Percentiles rank a stretch among this genome's conserved stretches.
Evolutionary conservation across 2,113 vertebrate genomes (phyloP).

Genomic region (Recurvirostra avosetta): DNA sequence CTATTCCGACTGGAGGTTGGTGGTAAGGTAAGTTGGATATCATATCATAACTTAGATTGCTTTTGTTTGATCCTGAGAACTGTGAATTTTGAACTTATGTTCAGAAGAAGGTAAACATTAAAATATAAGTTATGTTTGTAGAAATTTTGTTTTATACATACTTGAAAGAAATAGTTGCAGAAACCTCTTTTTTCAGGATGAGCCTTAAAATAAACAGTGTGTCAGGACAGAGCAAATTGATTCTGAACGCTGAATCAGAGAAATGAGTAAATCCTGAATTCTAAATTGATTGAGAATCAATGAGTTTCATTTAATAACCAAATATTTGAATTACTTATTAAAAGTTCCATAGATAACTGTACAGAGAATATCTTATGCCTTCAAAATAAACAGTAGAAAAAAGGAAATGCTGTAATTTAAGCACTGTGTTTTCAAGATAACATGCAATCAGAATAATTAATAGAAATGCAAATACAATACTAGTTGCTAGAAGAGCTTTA

Average conservation of each 20-base stretch:
- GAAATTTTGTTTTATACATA: background rate
- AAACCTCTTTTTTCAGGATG: background rate
- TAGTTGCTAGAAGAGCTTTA: slow-evolving; percentile 49
- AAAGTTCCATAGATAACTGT: background rate
- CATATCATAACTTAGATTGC: background rate
- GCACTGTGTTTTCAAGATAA: slow-evolving; percentile 51
- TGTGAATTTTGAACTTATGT: background rate
- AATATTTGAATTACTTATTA: background rate
- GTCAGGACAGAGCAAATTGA: background rate
- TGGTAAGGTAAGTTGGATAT: background rate
- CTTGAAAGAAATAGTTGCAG: background rate
- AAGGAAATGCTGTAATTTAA: slow-evolving; percentile 10
- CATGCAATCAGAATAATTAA: slow-evolving; percentile 56
- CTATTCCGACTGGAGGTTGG: background rate
- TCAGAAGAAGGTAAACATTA: background rate
- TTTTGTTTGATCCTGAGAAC: background rate
- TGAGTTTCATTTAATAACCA: background rate
- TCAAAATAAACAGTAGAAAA: slow-evolving; percentile 26
- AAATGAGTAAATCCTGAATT: background rate
- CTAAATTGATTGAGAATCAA: background rate
- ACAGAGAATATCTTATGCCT: background rate
- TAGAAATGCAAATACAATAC: slow-evolving; percentile 38
- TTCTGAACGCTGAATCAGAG: background rate
- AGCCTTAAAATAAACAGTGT: background rate
- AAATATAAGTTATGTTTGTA: background rate